Base-by-base conservation (phyloP, 2,113 vertebrate genomes). In the Genyomyrus donnyi region DNA sequence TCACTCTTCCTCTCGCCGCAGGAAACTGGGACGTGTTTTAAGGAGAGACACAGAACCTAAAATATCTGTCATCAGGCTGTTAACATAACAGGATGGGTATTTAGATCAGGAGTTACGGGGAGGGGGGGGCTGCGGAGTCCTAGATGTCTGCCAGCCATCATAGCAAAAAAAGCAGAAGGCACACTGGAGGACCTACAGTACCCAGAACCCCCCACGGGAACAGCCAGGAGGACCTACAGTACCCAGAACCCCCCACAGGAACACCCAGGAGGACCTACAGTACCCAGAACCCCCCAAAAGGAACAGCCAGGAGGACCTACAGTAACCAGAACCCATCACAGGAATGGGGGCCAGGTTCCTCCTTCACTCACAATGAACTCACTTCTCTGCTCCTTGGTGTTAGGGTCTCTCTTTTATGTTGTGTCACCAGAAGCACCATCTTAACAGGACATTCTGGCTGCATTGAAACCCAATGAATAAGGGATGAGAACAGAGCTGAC, bases 401-500 rank as follows among this genome's bases (percentile, higher is more conserved):
- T 70, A 62, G n/a, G n/a, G 62, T 70, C 8, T 70, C 62, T n/a
- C 3, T 70, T 13, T 9, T n/a, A 10, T 70, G 62, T 13, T n/a
- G 27, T 70, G n/a, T 31, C 62, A 70, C 2, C 39, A 84, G 39
- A 84, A 39, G 3, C 80, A 84, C 39, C 62, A 70, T 70, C 62
- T 70, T 24, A 58, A 24, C 62, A 70, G 11, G 10, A 70, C 24
- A 3, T 70, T 2, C 62, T 70, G 11, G n/a, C 19, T 70, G 62
- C 27, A 70, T n/a, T 3, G 62, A 70, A 70, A 31, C 66, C 90
- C 62, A 91, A 91, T 91, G 88, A 91, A 91, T 66, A 27, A 66
- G n/a, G 8, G 24, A 53, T 19, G 17, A 53, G 15, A 3, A 56
- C 17, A 24, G 1, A 56, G 53, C 19, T 56, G 53, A 56, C 1